Percentiles rank a stretch among this genome's conserved stretches.
Conservation (phyloP, 2,888 invertebrate genomes). For the Nemotelus nigrinus region DNA sequence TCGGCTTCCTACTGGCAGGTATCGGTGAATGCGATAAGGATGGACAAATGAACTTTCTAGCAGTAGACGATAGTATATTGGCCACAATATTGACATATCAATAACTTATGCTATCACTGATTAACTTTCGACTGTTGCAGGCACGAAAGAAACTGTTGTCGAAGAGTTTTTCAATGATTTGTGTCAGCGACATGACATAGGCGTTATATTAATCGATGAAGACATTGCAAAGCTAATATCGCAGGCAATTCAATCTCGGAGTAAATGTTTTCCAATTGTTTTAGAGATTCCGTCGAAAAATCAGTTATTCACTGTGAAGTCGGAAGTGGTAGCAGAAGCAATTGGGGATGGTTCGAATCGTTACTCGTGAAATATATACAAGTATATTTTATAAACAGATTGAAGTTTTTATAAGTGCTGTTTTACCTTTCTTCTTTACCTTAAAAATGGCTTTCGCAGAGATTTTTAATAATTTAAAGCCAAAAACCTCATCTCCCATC, state of each 20-base stretch:
- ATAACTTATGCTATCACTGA: neutral
- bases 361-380: too few relatives aligned
- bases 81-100: neutral
- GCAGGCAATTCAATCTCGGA: constrained; percentile 3
- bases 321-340: neutral
- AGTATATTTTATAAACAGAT: too few relatives aligned
- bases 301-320: constrained; percentile 13
- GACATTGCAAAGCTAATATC: constrained; percentile 15
- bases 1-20: constrained; percentile 27
- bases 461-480: too few relatives aligned
- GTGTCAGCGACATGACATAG: constrained; percentile 27
- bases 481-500: too few relatives aligned
- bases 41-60: constrained; percentile 28
- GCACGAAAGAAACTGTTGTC: constrained; percentile 1
- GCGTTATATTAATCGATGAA: constrained; percentile 17
- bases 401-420: too few relatives aligned
- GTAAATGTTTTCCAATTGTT: constrained; percentile 14
- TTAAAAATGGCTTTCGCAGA: too few relatives aligned
- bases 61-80: constrained; percentile 18
- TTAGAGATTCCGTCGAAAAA: constrained; percentile 17
- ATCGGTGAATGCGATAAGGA: constrained; percentile 21
- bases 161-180: constrained; percentile 29
- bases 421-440: too few relatives aligned
- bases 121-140: neutral
- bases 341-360: neutral